phyloP scores from a whole-genome alignment of 1,140 invertebrate genomes.

The Parapsyche elsis region DNA sequence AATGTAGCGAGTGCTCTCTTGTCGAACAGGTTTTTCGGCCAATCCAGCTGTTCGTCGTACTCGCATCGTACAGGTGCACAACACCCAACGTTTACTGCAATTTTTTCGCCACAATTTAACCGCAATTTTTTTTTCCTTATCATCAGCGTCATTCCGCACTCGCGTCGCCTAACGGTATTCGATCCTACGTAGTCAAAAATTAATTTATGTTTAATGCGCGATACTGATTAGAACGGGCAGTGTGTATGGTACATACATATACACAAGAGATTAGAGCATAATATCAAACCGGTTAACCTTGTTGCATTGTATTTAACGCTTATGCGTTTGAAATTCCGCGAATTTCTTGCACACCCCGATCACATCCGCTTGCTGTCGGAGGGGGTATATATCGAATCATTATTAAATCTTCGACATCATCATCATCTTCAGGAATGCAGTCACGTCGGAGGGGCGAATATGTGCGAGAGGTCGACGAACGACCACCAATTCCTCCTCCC shows the following conservation, averaged over 20 bases:
- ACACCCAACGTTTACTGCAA: neutral
- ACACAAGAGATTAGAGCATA: no score
- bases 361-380: neutral
- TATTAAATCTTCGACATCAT: conserved; percentile 4
- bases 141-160: no score
- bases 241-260: no score
- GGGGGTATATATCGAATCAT: neutral
- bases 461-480: conserved; percentile 17
- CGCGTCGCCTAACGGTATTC: neutral
- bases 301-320: no score
- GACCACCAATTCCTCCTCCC: conserved; percentile 30
- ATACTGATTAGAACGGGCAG: neutral
- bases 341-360: no score
- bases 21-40: conserved; percentile 22
- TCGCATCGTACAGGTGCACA: conserved; percentile 5
- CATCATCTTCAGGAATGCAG: conserved; percentile 34
- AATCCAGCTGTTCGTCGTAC: conserved; percentile 19
- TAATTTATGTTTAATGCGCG: neutral
- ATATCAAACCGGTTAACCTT: no score
- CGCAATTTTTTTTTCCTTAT: conserved; percentile 11
- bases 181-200: neutral
- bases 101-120: conserved; percentile 2
- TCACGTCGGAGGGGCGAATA: neutral
- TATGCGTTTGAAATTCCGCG: no score
- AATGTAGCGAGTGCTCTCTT: conserved; percentile 21